Evolutionary conservation across 2,888 invertebrate species (phyloP).

Genomic region (Hoplodrina blanda): DNA sequence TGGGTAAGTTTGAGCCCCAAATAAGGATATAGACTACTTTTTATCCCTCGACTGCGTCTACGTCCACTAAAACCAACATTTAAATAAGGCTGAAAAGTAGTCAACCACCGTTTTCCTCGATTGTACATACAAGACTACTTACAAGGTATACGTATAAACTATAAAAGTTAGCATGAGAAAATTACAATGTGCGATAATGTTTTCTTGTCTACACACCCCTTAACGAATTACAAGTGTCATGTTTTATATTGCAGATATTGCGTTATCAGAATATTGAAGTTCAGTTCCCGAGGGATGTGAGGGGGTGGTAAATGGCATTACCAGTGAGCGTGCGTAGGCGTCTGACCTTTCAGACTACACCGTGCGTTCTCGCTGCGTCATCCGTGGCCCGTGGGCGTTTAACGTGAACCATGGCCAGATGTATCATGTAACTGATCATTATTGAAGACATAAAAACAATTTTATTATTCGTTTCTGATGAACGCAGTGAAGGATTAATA

Average conservation of each 20-base stretch:
- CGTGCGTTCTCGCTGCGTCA: constrained; percentile 27
- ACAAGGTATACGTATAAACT: background rate
- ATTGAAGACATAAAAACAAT: background rate
- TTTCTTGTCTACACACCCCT: no score
- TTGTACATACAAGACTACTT: background rate
- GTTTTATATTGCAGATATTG: constrained; percentile 4
- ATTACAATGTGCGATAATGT: no score
- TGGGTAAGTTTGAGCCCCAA: no score
- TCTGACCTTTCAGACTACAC: constrained; percentile 35
- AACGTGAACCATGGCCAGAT: background rate
- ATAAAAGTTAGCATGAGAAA: background rate
- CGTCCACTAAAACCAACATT: no score
- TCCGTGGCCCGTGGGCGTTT: constrained; percentile 19
- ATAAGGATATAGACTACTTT: no score
- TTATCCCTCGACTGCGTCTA: no score
- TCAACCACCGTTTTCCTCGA: no score
- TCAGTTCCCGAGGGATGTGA: constrained; percentile 6
- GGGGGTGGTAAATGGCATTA: constrained; percentile 10
- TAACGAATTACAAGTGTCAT: background rate
- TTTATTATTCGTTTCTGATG: constrained; percentile 15
- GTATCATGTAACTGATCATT: background rate
- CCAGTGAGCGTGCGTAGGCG: constrained; percentile 26
- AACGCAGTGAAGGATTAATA: background rate
- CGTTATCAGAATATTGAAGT: constrained; percentile 23
- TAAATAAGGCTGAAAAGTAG: background rate